Evolutionary conservation across 2,888 invertebrate genomes (phyloP).

Genomic region (Nomada goodeniana): DNA sequence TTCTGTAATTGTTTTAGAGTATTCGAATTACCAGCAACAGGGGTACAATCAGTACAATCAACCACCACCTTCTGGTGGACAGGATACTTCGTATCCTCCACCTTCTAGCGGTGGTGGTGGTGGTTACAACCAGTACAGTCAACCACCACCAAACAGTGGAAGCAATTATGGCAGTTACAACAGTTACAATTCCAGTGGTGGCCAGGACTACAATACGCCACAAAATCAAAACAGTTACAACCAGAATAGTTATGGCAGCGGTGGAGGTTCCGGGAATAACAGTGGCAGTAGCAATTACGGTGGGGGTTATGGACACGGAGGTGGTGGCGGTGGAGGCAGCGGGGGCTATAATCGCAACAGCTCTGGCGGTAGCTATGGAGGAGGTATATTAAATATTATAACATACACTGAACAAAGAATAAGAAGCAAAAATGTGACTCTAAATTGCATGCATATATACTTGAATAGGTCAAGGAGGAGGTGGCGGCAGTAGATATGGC

Average conservation of each 20-base stretch:
- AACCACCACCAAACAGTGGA: slow-evolving; percentile 79
- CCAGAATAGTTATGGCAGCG: slow-evolving; percentile 76
- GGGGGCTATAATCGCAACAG: slow-evolving; percentile 67
- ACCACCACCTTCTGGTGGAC: slow-evolving; percentile 78
- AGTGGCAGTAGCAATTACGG: slow-evolving; percentile 85
- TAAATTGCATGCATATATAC: neutral
- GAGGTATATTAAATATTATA: slow-evolving; percentile 60
- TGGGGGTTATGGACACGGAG: slow-evolving; percentile 82
- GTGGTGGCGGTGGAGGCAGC: slow-evolving; percentile 74
- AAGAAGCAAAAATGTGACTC: too few species aligned
- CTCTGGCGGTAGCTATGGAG: slow-evolving; percentile 72
- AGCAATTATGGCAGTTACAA: slow-evolving; percentile 79
- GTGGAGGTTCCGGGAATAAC: slow-evolving; percentile 84
- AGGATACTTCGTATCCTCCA: slow-evolving; percentile 83
- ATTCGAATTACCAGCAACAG: slow-evolving; percentile 81
- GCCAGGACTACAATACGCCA: slow-evolving; percentile 76
- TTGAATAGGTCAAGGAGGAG: slow-evolving; percentile 85
- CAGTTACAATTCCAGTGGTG: slow-evolving; percentile 73
- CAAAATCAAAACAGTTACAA: slow-evolving; percentile 77
- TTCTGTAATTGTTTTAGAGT: slow-evolving; percentile 74
- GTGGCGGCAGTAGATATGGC: slow-evolving; percentile 80
- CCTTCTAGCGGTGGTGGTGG: slow-evolving; percentile 76
- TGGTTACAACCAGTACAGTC: slow-evolving; percentile 81
- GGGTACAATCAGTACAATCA: slow-evolving; percentile 81
- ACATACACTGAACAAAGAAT: neutral